Conservation (phyloP, 1,140 invertebrate genomes). For the Aricia agestis region DNA sequence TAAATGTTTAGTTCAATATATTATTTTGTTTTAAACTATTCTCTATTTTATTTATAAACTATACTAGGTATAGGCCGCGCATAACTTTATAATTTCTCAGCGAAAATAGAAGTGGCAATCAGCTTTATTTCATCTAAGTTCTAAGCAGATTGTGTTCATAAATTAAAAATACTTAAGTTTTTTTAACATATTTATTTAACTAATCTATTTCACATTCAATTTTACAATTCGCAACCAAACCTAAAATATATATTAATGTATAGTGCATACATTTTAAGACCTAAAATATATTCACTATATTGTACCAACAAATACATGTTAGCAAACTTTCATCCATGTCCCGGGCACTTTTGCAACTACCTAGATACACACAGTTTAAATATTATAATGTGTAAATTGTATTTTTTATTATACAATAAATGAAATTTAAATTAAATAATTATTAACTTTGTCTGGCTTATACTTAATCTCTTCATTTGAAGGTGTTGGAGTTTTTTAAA, state of each 20-base stretch:
- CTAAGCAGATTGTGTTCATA: not conserved
- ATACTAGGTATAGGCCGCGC: too few relatives aligned
- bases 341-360: not conserved
- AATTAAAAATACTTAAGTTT: slow-evolving; percentile 19
- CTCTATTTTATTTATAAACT: too few relatives aligned
- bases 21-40: too few relatives aligned
- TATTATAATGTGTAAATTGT: not conserved
- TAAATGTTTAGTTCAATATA: too few relatives aligned
- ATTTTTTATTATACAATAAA: not conserved
- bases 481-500: too few relatives aligned
- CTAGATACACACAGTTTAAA: not conserved
- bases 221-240: slow-evolving; percentile 23
- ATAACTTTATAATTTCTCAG: too few relatives aligned
- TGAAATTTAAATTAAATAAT: not conserved
- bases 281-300: slow-evolving; percentile 1
- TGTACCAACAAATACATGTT: not conserved
- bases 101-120: too few relatives aligned
- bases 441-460: too few relatives aligned
- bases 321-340: not conserved
- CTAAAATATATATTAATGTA: slow-evolving; percentile 19
- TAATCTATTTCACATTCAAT: slow-evolving; percentile 46
- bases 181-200: slow-evolving; percentile 47
- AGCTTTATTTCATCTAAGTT: too few relatives aligned
- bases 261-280: slow-evolving; percentile 18
- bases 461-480: too few relatives aligned